Evolutionary conservation across 92 coral and sea anemone genomes (phyloP).

Genomic region (Epizoanthus illoricatus): DNA sequence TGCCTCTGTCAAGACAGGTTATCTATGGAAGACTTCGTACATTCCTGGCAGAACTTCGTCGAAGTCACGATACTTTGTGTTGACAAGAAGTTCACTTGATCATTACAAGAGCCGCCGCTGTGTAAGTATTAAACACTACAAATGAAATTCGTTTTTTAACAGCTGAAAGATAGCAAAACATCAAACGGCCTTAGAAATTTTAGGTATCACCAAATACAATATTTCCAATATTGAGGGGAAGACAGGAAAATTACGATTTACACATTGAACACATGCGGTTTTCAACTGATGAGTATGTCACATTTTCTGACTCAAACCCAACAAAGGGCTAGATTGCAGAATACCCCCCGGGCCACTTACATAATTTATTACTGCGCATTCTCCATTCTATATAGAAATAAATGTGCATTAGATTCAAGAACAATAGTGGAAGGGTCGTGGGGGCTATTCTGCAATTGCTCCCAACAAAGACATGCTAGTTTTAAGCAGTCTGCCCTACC

Average conservation of each 20-base stretch:
- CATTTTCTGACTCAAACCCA: not conserved
- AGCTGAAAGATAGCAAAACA: not conserved
- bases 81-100: slow-evolving; percentile 76
- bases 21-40: slow-evolving; percentile 65
- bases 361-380: too few relatives aligned
- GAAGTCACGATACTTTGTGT: slow-evolving; percentile 65
- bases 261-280: slow-evolving; percentile 12
- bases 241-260: slow-evolving; percentile 22
- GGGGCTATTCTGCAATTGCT: too few relatives aligned
- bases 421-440: too few relatives aligned
- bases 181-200: too few relatives aligned
- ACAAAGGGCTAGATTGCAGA: too few relatives aligned
- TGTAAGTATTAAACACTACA: slow-evolving; percentile 53
- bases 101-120: slow-evolving; percentile 68
- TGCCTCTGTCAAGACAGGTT: slow-evolving; percentile 61
- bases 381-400: too few relatives aligned
- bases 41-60: slow-evolving; percentile 60
- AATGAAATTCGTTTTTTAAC: not conserved
- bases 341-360: too few relatives aligned
- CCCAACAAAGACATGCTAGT: slow-evolving; percentile 37
- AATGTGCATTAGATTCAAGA: too few relatives aligned
- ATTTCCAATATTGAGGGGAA: not conserved
- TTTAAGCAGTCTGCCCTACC: too few relatives aligned
- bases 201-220: too few relatives aligned
- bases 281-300: not conserved